Percentiles rank a stretch among this genome's conserved stretches.
Evolutionary conservation across 2,888 invertebrate genomes (phyloP).

Genomic region (Nasonovia ribisnigri): DNA sequence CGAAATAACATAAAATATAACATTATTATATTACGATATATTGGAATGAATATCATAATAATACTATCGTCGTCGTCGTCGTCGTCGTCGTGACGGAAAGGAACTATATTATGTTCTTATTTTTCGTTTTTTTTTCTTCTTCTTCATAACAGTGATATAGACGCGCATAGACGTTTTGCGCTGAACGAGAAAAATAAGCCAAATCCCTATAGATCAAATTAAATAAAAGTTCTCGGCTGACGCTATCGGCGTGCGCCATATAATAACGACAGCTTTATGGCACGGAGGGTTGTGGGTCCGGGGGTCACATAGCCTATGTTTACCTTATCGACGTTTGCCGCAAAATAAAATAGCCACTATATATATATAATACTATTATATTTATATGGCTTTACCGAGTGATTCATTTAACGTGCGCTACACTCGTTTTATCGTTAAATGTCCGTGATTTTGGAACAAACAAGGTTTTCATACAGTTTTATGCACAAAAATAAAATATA

Average conservation of each 20-base stretch:
- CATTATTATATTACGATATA: neutral
- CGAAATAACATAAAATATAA: neutral
- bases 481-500: neutral
- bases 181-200: neutral
- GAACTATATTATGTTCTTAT: neutral
- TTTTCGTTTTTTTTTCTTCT: neutral
- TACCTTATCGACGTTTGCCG: constrained; percentile 31
- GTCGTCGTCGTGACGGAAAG: neutral
- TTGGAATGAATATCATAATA: neutral
- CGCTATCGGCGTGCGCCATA: neutral
- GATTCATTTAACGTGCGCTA: neutral
- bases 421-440: neutral
- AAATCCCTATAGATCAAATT: constrained; percentile 3
- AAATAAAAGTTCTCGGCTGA: neutral
- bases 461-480: neutral
- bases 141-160: neutral
- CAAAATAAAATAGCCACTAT: neutral
- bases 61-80: neutral
- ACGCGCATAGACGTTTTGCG: neutral
- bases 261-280: constrained; percentile 9
- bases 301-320: neutral
- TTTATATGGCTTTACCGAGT: neutral
- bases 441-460: neutral
- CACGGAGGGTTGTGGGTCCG: neutral
- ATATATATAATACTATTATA: neutral